Evolutionary conservation across 2,797 vertebrate genomes (phyloP), one percentile per base, ranked within the genome.

Genomic region (Epinephelus awoara): DNA sequence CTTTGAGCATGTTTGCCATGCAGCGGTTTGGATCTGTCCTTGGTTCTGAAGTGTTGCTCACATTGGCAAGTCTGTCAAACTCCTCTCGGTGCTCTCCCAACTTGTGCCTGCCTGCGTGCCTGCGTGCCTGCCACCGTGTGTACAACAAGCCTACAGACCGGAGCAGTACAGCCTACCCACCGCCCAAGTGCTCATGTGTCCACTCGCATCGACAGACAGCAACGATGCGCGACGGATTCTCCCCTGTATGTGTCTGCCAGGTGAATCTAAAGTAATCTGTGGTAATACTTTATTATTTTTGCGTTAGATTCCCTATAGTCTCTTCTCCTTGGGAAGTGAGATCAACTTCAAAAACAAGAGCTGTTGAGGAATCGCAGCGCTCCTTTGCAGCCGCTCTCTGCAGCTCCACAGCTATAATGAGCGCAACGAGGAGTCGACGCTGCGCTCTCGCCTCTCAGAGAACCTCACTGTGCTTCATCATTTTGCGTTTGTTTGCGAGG

Each of bases 21-120:
- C 85, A 77, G 87, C 75, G 42, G 69, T 75, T 72, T 21, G 92
- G 89, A 88, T 87, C 94, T 95, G 93, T 95, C 94, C 94, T 84
- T 92, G 94, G 94, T 94, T 76, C 94, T 94, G 94, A 95, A 94
- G 77, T 80, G 75, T 54, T 17, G 58, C 15, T 85, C 83, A 67
- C 78, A 59, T 52, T 58, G 72, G 70, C 73, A 78, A 80, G 85
- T 80, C 72, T 59, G 72, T 46, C 75, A 67, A 92, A 91, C 88
- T 91, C 85, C 75, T 50, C 42, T 27, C 67, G 52, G 72, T 70
- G 67, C 61, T 77, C 81, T 51, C 29, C 34, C 67, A 88, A 84
- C 86, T 88, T 85, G 74, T 71, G 67, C 63, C 85, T 27, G 71
- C 27, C 71, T 52, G 70, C 77, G 80, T 34, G 34, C 34, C 34